Evolutionary conservation across 2,888 invertebrate genomes (phyloP), one percentile per base, ranked within the genome.

Genomic region (Morpho deidamia): DNA sequence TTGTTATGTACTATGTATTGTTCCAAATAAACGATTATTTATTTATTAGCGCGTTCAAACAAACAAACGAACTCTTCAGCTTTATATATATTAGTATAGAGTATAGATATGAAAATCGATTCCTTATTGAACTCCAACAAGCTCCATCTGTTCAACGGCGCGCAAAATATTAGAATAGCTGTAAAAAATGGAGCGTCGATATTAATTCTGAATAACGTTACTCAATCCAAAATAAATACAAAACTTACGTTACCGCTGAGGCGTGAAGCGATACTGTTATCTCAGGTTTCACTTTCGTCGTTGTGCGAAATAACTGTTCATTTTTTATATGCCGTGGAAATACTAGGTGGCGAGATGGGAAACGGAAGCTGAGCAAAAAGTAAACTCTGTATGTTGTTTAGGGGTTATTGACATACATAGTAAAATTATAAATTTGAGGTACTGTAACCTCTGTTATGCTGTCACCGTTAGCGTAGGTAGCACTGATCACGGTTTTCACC

Each of bases 251-350:
- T 58, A 37, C 61, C 74, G 69, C 56, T 68, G 70, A 69, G 63
- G 72, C 77, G 77, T 70, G 66, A 69, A 71, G 68, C 70, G 62
- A 66, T 65, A 64, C 64, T 50, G 62, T 64, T 61, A 61, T 47
- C 79, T 81, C 23, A 23, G 23, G 23, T 23, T 81, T 81, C 80
- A 79, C 81, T 80, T 67, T 78, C 68, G 66, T 69, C 72, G 69
- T 70, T 71, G 64, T 67, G 33, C 9, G 12, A 68, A 68, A 68
- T 66, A 66, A 61, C 65, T 65, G 65, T 69, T 65, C 65, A 62
- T 59, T 67, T 55, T 60, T 53, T 41, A 41, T 39, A 33, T 8
- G 11, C 35, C 5, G 34, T 10, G 11, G 41, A 34, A 41, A 48
- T 41, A 41, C 33, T 44, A 44, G 44, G 33, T 33, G 11, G 44